A percentile compares a stretch with the other conserved stretches of the same genome.
Evolutionary conservation across 2,888 invertebrate genomes (phyloP).

Genomic region (Autographa pulchrina): DNA sequence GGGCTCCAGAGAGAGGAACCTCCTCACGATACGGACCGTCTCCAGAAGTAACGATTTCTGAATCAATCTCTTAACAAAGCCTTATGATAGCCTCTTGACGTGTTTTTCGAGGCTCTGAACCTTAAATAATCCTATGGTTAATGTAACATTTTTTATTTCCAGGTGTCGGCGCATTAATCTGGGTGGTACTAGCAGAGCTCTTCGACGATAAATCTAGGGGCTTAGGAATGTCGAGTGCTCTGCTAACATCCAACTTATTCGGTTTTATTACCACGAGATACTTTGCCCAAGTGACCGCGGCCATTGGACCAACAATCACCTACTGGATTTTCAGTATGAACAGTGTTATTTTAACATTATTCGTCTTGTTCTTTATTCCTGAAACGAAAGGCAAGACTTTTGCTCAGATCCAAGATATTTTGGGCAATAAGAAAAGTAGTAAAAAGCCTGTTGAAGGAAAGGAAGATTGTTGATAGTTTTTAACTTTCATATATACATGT

Average conservation of each 20-base stretch:
- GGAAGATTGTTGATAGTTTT: neutral
- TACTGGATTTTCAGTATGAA: constrained; percentile 5
- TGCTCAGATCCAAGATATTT: neutral
- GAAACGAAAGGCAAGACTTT: constrained; percentile 1
- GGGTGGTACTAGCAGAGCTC: neutral
- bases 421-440: neutral
- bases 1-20: too few species aligned
- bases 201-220: neutral
- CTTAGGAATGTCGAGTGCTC: neutral
- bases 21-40: too few species aligned
- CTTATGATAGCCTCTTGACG: too few species aligned
- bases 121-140: too few species aligned
- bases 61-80: too few species aligned
- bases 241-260: neutral
- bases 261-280: neutral
- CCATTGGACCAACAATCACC: neutral
- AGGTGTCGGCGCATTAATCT: neutral
- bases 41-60: too few species aligned
- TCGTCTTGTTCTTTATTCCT: neutral
- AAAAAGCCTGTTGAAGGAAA: neutral
- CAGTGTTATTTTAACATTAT: neutral
- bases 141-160: neutral
- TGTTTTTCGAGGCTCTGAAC: too few species aligned
- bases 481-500: neutral
- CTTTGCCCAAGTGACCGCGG: neutral